Conservation (phyloP, 2,888 invertebrate species). For the Busseola fusca region DNA sequence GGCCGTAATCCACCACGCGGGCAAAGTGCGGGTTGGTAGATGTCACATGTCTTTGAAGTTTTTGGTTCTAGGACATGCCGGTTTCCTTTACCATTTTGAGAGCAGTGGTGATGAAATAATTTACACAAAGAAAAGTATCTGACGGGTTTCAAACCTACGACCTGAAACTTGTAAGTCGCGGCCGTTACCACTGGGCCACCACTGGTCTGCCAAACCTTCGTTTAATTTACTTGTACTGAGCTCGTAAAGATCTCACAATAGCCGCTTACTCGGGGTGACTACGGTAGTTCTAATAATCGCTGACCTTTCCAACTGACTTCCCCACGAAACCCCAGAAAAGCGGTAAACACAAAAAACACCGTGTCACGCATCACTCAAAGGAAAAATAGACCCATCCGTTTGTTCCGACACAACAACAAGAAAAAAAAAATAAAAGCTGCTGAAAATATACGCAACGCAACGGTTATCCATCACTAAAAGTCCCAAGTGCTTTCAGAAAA, state of each 20-base stretch:
- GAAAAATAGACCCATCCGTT: slow-evolving; percentile 50
- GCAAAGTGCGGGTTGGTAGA: no score
- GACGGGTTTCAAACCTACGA: no score
- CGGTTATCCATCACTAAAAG: slow-evolving; percentile 63
- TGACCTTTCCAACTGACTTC: background rate
- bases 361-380: slow-evolving; percentile 43
- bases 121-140: no score
- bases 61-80: no score
- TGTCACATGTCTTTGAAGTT: no score
- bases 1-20: no score
- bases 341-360: slow-evolving; percentile 32
- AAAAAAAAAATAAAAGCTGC: slow-evolving; percentile 19
- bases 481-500: slow-evolving; percentile 62
- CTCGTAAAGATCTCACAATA: background rate
- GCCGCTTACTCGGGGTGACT: background rate
- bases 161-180: no score
- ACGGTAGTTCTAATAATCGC: background rate
- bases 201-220: no score
- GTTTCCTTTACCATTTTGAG: no score
- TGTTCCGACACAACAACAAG: slow-evolving; percentile 31
- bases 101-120: no score
- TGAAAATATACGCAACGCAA: slow-evolving; percentile 51
- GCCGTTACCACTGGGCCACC: no score
- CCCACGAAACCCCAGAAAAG: background rate
- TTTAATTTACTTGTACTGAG: background rate